Base-by-base conservation (phyloP, 2,113 vertebrate genomes). In the Mustelus asterias region DNA sequence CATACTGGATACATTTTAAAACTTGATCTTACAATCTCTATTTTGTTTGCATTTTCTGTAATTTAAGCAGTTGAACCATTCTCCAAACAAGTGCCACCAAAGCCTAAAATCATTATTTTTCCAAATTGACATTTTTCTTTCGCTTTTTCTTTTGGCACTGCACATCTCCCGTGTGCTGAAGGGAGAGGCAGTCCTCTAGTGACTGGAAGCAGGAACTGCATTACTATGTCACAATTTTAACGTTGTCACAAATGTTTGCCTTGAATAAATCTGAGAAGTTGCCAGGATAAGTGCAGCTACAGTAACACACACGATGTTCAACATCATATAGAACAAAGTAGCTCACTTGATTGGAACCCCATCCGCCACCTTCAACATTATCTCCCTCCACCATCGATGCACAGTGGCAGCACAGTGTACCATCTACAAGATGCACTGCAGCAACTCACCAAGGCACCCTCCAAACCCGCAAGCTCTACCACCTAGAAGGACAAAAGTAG, bases 141-240 rank as follows among this genome's bases (percentile, higher is more conserved):
- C 8, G 24, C 22, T 88, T 88, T 88, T 13, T 41, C 44, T 18
- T 1, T 1, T 89, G 48, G 1, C 86, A 85, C n/a, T n/a, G 80
- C 37, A 20, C 80, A 58, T 48, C 7, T 86, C 20, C 44, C 20
- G 4, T 60, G 88, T 60, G 24, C 11, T 29, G 60, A 20, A 89
- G 48, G 26, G 48, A 60, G 29, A n/a, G 26, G 29, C 54, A 89
- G 88, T 63, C 54, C 88, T 90, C 88, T 90, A 58, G 48, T 90
- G 88, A 33, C 54, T 90, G 14, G 54, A 90, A 83, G n/a, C 54
- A 60, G 88, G 54, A 90, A 90, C 88, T 90, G 54, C 54, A 90
- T 90, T 58, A 63, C 48, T 90, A 33, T 41, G 14, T 54, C 48
- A 26, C 54, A 60, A 33, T 60, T 90, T 90, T 90, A 63, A 90